A percentile compares a stretch with the other conserved stretches of the same genome.
These are phyloP conservation scores for Yponomeuta plumbellus DNA, from an alignment of 2,888 invertebrate species.

Conservation along the genomic window DNA sequence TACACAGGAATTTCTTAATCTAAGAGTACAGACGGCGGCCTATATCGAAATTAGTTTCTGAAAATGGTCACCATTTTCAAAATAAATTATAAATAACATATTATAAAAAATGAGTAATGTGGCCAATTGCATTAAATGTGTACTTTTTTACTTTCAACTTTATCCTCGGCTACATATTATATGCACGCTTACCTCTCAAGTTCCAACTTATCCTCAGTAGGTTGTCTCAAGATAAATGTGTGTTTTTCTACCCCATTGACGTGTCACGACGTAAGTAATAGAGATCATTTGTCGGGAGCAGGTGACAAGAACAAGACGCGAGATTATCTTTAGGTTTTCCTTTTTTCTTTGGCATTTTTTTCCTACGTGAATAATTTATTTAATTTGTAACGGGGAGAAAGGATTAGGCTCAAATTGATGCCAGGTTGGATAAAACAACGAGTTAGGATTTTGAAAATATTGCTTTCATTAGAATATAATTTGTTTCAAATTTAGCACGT, in stretches of 20 bases:
- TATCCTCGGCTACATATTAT: background rate
- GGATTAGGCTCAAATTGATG: background rate
- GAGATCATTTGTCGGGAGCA: conserved; percentile 43
- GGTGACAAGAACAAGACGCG: conserved; percentile 30
- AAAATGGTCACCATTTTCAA: too few relatives aligned
- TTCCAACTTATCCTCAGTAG: background rate
- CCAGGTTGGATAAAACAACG: background rate
- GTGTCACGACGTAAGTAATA: conserved; percentile 41
- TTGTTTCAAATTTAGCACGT: too few relatives aligned
- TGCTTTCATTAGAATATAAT: too few relatives aligned
- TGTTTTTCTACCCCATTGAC: conserved; percentile 25
- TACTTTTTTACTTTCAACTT: background rate
- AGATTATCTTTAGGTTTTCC: conserved; percentile 37
- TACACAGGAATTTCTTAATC: too few relatives aligned
- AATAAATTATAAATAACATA: too few relatives aligned
- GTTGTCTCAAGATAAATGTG: background rate
- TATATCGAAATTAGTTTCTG: too few relatives aligned
- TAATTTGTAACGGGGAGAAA: conserved; percentile 24
- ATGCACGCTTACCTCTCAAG: background rate
- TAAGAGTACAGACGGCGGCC: too few relatives aligned
- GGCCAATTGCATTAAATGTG: too few relatives aligned
- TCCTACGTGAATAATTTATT: conserved; percentile 15
- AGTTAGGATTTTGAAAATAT: background rate
- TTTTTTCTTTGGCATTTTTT: conserved; percentile 36
- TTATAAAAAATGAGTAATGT: too few relatives aligned